Evolutionary conservation across 2,113 vertebrate species (phyloP).

Genomic region (Calypte anna): DNA sequence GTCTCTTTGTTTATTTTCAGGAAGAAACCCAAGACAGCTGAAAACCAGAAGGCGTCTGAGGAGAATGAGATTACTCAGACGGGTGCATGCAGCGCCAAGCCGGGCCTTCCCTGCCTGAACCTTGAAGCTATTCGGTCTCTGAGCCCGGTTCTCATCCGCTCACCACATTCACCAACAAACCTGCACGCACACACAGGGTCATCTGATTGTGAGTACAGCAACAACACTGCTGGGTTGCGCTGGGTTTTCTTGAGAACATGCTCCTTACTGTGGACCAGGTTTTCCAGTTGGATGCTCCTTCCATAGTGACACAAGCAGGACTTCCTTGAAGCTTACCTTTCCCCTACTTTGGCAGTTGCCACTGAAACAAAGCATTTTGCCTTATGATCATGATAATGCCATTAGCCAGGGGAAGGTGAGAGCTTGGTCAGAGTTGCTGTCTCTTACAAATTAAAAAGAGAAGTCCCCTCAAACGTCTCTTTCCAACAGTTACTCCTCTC

Average conservation of each 20-base stretch:
- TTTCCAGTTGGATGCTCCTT: conserved; percentile 20
- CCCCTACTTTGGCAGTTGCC: not conserved
- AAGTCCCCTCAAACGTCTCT: not conserved
- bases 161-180: conserved; percentile 90
- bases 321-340: not conserved
- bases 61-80: conserved; percentile 96
- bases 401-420: not conserved
- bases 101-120: conserved; percentile 91
- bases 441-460: not conserved
- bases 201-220: conserved; percentile 94
- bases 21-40: conserved; percentile 88
- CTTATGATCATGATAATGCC: not conserved
- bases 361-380: not conserved
- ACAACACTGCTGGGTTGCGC: not conserved
- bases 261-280: not conserved
- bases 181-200: conserved; percentile 89
- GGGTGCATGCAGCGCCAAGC: conserved; percentile 88
- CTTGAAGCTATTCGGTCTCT: conserved; percentile 86
- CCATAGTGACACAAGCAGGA: not conserved
- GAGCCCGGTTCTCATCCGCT: conserved; percentile 86
- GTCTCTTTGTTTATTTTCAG: conserved; percentile 86
- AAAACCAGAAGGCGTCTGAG: conserved; percentile 92
- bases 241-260: not conserved
- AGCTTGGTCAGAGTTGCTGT: not conserved
- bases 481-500: not conserved